Percentiles rank a stretch among this genome's conserved stretches.
Conservation (phyloP, 2,113 vertebrate genomes). For the Raja brachyura region DNA sequence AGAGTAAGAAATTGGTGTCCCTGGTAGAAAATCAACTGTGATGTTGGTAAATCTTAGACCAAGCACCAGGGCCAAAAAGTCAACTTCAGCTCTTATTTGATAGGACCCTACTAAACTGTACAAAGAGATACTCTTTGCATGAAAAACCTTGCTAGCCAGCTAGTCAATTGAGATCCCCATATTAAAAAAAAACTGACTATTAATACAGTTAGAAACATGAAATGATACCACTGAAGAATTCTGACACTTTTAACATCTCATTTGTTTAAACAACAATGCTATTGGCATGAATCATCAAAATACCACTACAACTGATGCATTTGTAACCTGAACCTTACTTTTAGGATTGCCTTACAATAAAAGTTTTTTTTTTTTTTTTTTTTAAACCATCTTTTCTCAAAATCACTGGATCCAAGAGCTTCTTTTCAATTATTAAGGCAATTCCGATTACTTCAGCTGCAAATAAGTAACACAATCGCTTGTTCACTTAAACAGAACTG, state of each 20-base stretch:
- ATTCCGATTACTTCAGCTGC: neutral
- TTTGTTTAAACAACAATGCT: neutral
- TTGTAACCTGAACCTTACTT: neutral
- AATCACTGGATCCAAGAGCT: neutral
- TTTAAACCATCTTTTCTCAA: neutral
- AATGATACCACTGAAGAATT: neutral
- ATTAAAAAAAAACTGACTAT: too few species aligned
- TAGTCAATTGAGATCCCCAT: too few species aligned
- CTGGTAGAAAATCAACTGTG: too few species aligned
- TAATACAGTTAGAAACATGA: too few species aligned
- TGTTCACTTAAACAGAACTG: neutral
- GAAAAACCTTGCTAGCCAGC: too few species aligned
- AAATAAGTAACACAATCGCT: neutral
- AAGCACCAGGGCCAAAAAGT: neutral
- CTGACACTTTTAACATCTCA: neutral
- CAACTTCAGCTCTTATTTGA: too few species aligned
- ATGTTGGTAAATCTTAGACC: too few species aligned
- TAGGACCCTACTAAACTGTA: too few species aligned
- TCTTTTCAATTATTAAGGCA: neutral
- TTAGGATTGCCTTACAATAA: neutral
- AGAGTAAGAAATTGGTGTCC: too few species aligned
- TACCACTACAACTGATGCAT: neutral
- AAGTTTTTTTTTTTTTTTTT: neutral
- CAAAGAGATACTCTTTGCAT: too few species aligned
- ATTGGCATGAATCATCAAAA: neutral